Conservation (phyloP, 2,888 invertebrate genomes). For the Germaria angustata region DNA sequence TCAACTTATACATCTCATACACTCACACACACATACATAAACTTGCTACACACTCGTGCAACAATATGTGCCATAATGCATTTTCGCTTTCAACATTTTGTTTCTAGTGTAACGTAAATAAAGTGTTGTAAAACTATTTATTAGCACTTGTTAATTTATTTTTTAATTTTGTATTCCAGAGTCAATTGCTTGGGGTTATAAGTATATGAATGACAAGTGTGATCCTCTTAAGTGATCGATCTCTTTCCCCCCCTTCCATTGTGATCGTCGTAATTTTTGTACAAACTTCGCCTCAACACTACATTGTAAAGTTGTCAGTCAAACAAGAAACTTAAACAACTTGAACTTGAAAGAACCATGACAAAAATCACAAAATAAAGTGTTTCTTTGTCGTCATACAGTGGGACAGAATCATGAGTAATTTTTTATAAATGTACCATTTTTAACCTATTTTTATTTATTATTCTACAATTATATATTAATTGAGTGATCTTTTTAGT, state of each 20-base stretch:
- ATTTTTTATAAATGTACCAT: too few species aligned
- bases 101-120: constrained; percentile 14
- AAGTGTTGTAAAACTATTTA: constrained; percentile 53
- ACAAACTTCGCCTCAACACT: not conserved
- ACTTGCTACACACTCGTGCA: not conserved
- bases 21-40: not conserved
- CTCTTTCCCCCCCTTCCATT: not conserved
- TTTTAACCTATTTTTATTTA: too few species aligned
- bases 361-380: not conserved
- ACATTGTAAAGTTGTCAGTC: constrained; percentile 38
- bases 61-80: not conserved
- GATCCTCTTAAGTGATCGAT: not conserved
- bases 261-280: not conserved
- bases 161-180: constrained; percentile 5
- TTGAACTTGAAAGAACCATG: constrained; percentile 34
- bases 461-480: too few species aligned
- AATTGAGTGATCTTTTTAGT: too few species aligned
- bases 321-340: constrained; percentile 46
- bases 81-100: constrained; percentile 9
- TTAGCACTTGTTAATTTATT: constrained; percentile 51
- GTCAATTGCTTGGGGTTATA: constrained; percentile 43
- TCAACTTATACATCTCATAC: not conserved
- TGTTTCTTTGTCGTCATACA: not conserved
- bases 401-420: too few species aligned
- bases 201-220: constrained; percentile 11